A percentile compares a stretch with the other conserved stretches of the same genome.
These are phyloP conservation scores for Drosophila lutescens DNA, from an alignment of 2,888 invertebrate species.

Conservation along the genomic window DNA sequence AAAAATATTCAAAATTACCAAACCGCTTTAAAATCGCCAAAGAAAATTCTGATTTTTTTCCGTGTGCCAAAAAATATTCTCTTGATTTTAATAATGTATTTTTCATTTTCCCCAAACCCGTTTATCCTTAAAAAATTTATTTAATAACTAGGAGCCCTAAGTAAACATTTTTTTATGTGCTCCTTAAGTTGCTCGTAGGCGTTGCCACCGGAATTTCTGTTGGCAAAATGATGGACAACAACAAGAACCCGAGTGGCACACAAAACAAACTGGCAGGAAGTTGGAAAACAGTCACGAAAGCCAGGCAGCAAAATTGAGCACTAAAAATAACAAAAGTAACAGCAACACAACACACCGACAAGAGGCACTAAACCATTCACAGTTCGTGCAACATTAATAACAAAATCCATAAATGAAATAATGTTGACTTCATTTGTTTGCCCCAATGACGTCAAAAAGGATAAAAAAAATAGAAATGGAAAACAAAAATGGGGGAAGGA, in stretches of 20 bases:
- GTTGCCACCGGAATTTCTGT: slow-evolving; percentile 75
- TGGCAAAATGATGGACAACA: slow-evolving; percentile 76
- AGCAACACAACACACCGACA: slow-evolving; percentile 2
- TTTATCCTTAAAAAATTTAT: not conserved
- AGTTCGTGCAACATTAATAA: slow-evolving; percentile 68
- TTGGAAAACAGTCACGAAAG: slow-evolving; percentile 74
- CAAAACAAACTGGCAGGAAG: slow-evolving; percentile 62
- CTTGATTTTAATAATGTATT: not conserved
- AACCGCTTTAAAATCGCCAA: too few relatives aligned
- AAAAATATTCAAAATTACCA: too few relatives aligned
- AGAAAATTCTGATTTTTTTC: not conserved
- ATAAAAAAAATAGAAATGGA: slow-evolving; percentile 1
- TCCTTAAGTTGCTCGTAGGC: slow-evolving; percentile 56
- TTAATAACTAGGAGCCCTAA: not conserved
- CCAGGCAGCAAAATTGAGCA: slow-evolving; percentile 50
- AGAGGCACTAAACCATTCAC: slow-evolving; percentile 31
- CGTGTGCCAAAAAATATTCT: not conserved
- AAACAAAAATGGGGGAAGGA: slow-evolving; percentile 6
- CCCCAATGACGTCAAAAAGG: slow-evolving; percentile 69
- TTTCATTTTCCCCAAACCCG: not conserved
- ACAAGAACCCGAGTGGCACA: slow-evolving; percentile 46
- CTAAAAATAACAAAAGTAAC: slow-evolving; percentile 60
- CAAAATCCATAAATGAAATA: slow-evolving; percentile 79
- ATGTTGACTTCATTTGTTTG: slow-evolving; percentile 75
- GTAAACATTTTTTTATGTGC: slow-evolving; percentile 6